Percentiles rank a stretch among this genome's conserved stretches.
Evolutionary conservation across 53 echinoderm and acorn worm genomes (phyloP).

Genomic region (Astropecten irregularis): DNA sequence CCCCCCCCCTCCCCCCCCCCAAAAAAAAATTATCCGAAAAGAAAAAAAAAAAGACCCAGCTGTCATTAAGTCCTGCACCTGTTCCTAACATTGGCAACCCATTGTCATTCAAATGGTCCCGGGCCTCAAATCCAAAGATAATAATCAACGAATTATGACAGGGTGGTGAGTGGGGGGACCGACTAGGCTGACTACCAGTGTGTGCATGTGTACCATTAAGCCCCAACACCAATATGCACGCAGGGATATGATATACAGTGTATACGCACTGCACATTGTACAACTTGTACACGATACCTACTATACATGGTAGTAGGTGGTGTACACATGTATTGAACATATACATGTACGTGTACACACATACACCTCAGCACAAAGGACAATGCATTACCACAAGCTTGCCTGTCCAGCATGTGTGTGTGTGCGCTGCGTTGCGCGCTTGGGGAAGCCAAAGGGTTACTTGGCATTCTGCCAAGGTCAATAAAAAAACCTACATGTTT

Average conservation of each 20-base stretch:
- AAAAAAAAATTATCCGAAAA: too few species aligned
- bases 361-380: constrained; percentile 37
- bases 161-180: too few species aligned
- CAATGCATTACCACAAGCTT: too few species aligned
- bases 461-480: constrained; percentile 60
- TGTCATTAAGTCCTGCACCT: constrained; percentile 54
- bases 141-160: too few species aligned
- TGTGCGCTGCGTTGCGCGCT: constrained; percentile 4
- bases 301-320: background rate
- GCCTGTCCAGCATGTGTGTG: constrained; percentile 24
- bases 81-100: constrained; percentile 32
- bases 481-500: constrained; percentile 47
- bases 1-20: too few species aligned
- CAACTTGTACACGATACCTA: background rate
- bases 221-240: constrained; percentile 12
- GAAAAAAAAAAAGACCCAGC: too few species aligned
- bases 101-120: constrained; percentile 50
- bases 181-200: too few species aligned
- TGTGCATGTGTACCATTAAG: background rate
- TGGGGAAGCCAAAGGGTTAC: constrained; percentile 54
- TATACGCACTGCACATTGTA: background rate
- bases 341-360: background rate
- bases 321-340: constrained; percentile 7
- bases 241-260: background rate
- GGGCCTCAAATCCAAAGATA: constrained; percentile 13